phyloP scores from a whole-genome alignment of 2,888 invertebrate species.

The Oscheius onirici region DNA sequence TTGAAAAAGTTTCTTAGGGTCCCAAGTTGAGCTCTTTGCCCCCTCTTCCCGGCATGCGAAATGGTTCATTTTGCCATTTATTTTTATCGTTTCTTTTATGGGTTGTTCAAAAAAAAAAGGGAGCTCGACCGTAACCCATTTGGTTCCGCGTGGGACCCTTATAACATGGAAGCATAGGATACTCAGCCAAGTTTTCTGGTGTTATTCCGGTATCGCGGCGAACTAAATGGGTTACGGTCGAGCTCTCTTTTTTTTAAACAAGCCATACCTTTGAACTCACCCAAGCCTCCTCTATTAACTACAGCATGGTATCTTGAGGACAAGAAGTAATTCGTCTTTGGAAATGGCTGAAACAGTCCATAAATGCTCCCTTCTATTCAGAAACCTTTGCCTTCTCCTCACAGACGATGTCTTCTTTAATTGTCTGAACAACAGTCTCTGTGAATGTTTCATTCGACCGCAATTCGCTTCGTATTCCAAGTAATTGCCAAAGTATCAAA shows the following conservation, averaged over 20 bases:
- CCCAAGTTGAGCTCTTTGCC: too few relatives aligned
- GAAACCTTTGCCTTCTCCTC: not conserved
- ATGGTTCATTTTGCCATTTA: not conserved
- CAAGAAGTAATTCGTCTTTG: not conserved
- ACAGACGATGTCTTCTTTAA: not conserved
- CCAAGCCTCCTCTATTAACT: conserved; percentile 6
- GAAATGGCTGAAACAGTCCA: conserved; percentile 1
- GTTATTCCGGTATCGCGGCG: too few relatives aligned
- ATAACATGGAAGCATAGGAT: too few relatives aligned
- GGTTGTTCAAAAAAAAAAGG: too few relatives aligned
- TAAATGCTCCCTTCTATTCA: not conserved
- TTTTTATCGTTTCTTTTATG: too few relatives aligned
- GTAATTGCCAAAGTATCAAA: not conserved
- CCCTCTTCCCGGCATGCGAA: conserved; percentile 71
- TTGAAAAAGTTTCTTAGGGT: too few relatives aligned
- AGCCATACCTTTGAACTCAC: not conserved
- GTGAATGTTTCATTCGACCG: not conserved
- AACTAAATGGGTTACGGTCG: too few relatives aligned
- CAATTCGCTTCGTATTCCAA: too few relatives aligned
- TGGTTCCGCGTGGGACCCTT: too few relatives aligned
- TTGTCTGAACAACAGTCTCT: not conserved
- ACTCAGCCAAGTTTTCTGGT: too few relatives aligned
- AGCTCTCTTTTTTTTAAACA: not conserved
- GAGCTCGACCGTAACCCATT: too few relatives aligned
- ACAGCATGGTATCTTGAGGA: conserved; percentile 8